Evolutionary conservation across 2,888 invertebrate species (phyloP), one percentile per base, ranked within the genome.

Genomic region (Caradrina clavipalpis): DNA sequence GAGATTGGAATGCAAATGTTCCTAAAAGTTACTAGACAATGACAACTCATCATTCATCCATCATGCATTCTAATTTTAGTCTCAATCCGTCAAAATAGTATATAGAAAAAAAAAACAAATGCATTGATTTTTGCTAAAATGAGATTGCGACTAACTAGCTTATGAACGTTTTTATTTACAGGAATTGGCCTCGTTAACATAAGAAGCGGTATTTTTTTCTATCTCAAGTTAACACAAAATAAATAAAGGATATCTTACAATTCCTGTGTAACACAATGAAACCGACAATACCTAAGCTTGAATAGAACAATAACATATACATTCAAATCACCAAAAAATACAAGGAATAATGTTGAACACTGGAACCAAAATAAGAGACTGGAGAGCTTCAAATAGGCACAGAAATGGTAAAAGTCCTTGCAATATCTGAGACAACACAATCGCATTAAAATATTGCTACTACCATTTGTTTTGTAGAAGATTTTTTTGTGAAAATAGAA

Each of bases 341-440:
- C 50, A 78, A 51, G 65, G 62, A 74, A 67, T 69, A 77, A 70
- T 17, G 53, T 47, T 10, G 49, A 68, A 74, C 66, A 72, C 68
- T 69, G 67, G 54, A 45, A 56, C 50, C 47, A 67, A 65, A 42
- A 65, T 74, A 57, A 50, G 53, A 63, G 53, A 22, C 49, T 57
- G 19, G 72, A 78, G 31, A 57, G 62, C 51, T 63, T 72, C 54
- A 81, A 78, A 81, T 65, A 76, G 64, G 62, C 69, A 22, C 21
- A 65, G 45, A 55, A 82, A 73, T 76, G 69, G 80, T 65, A 66
- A 63, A 67, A 69, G 59, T 59, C 61, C 61, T 65, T 76, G 67
- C 70, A 77, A 81, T 82, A 79, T 67, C 70, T 62, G 57, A 70
- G 70, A 79, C 82, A 81, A 77, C 69, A 81, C 66, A 76, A 82